A percentile compares a stretch with the other conserved stretches of the same genome.
These are phyloP conservation scores for Cichlasoma orientale DNA, from an alignment of 2,797 vertebrate species.

Conservation along the genomic window DNA sequence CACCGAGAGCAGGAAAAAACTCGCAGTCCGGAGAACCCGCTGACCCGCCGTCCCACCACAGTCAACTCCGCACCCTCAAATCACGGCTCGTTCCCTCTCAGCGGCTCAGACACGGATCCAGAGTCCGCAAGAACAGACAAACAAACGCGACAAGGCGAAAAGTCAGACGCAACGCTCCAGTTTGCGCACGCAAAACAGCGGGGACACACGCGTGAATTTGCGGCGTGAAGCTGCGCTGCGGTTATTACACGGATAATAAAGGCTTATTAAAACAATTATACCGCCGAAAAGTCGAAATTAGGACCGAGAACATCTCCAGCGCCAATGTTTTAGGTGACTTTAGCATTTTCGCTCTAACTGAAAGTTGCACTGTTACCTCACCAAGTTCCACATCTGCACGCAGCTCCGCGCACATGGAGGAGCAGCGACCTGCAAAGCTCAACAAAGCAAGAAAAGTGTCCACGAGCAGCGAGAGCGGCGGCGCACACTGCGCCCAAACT, in stretches of 20 bases:
- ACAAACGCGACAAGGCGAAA: too few relatives aligned
- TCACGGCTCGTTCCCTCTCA: too few relatives aligned
- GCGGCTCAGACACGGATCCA: too few relatives aligned
- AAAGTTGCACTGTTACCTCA: not conserved
- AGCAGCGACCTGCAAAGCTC: not conserved
- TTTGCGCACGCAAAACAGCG: too few relatives aligned
- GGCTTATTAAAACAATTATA: not conserved
- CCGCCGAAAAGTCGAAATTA: not conserved
- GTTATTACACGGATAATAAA: not conserved
- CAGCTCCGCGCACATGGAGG: constrained; percentile 31
- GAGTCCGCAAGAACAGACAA: too few relatives aligned
- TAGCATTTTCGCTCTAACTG: too few relatives aligned
- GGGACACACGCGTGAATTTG: too few relatives aligned
- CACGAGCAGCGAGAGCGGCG: too few relatives aligned
- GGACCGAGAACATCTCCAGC: not conserved
- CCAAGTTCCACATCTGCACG: not conserved
- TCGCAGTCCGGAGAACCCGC: not conserved
- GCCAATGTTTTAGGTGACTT: too few relatives aligned
- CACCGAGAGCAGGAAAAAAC: not conserved
- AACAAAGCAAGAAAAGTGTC: not conserved
- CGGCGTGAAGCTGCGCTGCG: too few relatives aligned
- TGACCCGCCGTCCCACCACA: not conserved
- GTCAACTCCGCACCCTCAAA: too few relatives aligned
- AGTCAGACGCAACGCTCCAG: too few relatives aligned
- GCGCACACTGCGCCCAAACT: not conserved